These are phyloP conservation scores for Stichopus horrens DNA, from an alignment of 53 echinoderm and acorn worm genomes.

Conservation along the genomic window DNA sequence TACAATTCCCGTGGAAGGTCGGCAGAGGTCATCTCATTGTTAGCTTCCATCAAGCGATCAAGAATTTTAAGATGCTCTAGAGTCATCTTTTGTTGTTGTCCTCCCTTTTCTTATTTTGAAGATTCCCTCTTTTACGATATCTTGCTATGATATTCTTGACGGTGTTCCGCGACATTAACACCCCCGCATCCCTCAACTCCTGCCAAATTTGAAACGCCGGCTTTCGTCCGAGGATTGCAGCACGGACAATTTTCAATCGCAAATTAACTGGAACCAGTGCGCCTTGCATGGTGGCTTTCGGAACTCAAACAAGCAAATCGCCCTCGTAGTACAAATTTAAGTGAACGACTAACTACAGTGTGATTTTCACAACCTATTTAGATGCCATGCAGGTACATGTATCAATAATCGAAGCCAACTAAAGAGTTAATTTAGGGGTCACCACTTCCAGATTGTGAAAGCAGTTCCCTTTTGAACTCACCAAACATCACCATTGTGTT, in stretches of 20 bases:
- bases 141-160: constrained; percentile 1
- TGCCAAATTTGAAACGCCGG: neutral
- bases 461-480: too few species aligned
- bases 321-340: too few species aligned
- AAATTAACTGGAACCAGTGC: neutral
- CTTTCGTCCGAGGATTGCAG: neutral
- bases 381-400: too few species aligned
- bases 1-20: neutral
- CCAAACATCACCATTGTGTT: too few species aligned
- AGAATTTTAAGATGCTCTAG: neutral
- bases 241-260: neutral
- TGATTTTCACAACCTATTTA: too few species aligned
- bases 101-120: neutral
- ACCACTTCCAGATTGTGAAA: too few species aligned
- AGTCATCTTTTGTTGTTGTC: neutral
- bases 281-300: neutral
- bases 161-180: neutral
- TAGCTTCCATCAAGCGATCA: neutral
- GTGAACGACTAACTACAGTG: too few species aligned
- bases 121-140: neutral
- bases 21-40: neutral
- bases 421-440: too few species aligned
- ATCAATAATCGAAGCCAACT: too few species aligned
- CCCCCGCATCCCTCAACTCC: neutral
- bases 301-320: too few species aligned